phyloP scores from a whole-genome alignment of 2,797 vertebrate species.

The Cyprinella venusta region DNA sequence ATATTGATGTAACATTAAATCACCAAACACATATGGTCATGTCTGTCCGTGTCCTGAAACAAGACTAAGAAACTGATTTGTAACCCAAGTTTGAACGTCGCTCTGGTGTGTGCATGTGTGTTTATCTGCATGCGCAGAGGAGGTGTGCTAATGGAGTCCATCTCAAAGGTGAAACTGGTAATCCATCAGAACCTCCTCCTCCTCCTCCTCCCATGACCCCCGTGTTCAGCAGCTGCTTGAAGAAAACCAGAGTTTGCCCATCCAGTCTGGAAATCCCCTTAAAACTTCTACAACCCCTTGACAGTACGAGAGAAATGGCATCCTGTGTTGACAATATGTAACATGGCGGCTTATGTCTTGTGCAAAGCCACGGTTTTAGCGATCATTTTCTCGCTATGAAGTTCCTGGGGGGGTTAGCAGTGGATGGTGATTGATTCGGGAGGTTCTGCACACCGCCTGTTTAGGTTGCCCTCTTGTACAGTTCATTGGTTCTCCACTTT shows the following conservation, averaged over 20 bases:
- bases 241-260: slow-evolving; percentile 73
- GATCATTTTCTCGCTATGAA: slow-evolving; percentile 67
- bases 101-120: slow-evolving; percentile 39
- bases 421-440: slow-evolving; percentile 73
- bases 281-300: slow-evolving; percentile 69
- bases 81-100: slow-evolving; percentile 40
- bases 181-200: slow-evolving; percentile 72
- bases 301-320: slow-evolving; percentile 69
- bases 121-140: slow-evolving; percentile 51
- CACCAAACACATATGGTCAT: slow-evolving; percentile 49
- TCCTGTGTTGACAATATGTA: slow-evolving; percentile 79
- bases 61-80: slow-evolving; percentile 37
- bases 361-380: slow-evolving; percentile 62
- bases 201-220: slow-evolving; percentile 32
- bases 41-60: slow-evolving; percentile 21
- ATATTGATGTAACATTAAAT: slow-evolving; percentile 60
- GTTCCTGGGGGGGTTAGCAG: slow-evolving; percentile 67
- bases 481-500: slow-evolving; percentile 49
- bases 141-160: slow-evolving; percentile 75
- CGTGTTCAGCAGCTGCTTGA: slow-evolving; percentile 67
- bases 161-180: slow-evolving; percentile 72
- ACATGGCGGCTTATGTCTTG: slow-evolving; percentile 74
- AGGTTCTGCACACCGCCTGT: slow-evolving; percentile 58
- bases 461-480: slow-evolving; percentile 69
- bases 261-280: slow-evolving; percentile 68